These are phyloP conservation scores for Camelus dromedarius DNA, from an alignment of 2,113 vertebrate species.

Conservation along the genomic window DNA sequence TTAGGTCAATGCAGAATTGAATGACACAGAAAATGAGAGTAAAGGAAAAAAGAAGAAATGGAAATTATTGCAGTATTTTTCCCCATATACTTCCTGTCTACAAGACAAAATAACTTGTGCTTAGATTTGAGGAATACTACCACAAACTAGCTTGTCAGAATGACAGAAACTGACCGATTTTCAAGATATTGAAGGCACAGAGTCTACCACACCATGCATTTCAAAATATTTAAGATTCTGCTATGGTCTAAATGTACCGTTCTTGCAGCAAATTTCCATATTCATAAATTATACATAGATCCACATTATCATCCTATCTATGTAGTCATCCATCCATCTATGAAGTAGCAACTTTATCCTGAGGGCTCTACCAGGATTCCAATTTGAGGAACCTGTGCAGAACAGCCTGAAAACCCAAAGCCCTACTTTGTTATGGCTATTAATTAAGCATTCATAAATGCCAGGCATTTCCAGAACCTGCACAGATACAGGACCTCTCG, in stretches of 20 bases:
- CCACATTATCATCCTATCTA: slow-evolving; percentile 3
- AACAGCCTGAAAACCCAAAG: background rate
- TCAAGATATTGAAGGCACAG: background rate
- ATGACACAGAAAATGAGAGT: slow-evolving; percentile 61
- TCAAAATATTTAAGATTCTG: slow-evolving; percentile 71
- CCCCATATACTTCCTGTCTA: background rate
- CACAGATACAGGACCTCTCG: background rate
- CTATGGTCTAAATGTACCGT: slow-evolving; percentile 57
- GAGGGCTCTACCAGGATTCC: slow-evolving; percentile 32
- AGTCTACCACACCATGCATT: slow-evolving; percentile 47
- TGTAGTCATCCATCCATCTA: slow-evolving; percentile 3
- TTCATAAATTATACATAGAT: slow-evolving; percentile 69
- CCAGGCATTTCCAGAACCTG: background rate
- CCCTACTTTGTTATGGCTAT: slow-evolving; percentile 24
- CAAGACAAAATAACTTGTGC: background rate
- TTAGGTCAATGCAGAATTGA: slow-evolving; percentile 47
- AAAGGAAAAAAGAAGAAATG: slow-evolving; percentile 31
- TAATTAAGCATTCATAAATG: slow-evolving; percentile 22
- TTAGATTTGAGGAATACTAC: slow-evolving; percentile 38
- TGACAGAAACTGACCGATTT: slow-evolving; percentile 54
- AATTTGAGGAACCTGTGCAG: background rate
- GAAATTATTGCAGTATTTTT: slow-evolving; percentile 31
- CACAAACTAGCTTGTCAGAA: slow-evolving; percentile 57
- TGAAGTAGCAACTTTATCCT: slow-evolving; percentile 59
- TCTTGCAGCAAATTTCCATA: slow-evolving; percentile 59